Evolutionary conservation across 1,140 invertebrate species (phyloP).

Genomic region (Ostrea edulis): DNA sequence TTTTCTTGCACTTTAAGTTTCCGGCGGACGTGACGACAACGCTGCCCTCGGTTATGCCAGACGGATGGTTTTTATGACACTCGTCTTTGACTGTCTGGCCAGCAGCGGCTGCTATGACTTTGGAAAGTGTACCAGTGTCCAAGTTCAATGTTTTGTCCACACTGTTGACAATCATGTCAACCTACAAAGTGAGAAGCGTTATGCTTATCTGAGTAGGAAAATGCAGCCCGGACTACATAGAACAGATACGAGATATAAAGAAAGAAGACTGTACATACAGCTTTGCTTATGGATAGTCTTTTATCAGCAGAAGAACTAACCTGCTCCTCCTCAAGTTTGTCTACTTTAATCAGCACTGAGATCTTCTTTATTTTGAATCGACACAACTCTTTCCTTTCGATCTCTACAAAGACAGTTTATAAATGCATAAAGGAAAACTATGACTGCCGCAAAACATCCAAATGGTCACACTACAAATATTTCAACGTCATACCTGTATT

Average conservation of each 20-base stretch:
- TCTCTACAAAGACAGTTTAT: conserved; percentile 15
- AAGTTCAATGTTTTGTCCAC: conserved; percentile 55
- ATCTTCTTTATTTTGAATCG: conserved; percentile 18
- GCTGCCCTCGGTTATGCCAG: conserved; percentile 57
- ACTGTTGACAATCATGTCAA: conserved; percentile 66
- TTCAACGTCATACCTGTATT: conserved; percentile 10
- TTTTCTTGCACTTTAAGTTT: conserved; percentile 61
- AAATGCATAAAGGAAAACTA: no score
- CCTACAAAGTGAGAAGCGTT: conserved; percentile 48
- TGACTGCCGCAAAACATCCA: no score
- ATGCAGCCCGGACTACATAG: no score
- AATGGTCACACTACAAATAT: no score
- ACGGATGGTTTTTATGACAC: conserved; percentile 56
- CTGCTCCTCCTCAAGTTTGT: conserved; percentile 35
- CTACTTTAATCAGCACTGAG: background rate
- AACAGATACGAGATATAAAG: no score
- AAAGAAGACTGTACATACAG: no score
- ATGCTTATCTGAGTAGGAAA: no score
- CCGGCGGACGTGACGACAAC: conserved; percentile 57
- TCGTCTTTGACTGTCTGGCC: conserved; percentile 58
- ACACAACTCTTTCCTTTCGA: conserved; percentile 36
- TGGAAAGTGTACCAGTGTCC: conserved; percentile 59
- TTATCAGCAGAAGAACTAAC: background rate
- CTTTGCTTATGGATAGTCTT: no score
- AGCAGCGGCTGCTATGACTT: conserved; percentile 50